Conservation (phyloP, 2,888 invertebrate genomes). For the Athalia circularis region DNA sequence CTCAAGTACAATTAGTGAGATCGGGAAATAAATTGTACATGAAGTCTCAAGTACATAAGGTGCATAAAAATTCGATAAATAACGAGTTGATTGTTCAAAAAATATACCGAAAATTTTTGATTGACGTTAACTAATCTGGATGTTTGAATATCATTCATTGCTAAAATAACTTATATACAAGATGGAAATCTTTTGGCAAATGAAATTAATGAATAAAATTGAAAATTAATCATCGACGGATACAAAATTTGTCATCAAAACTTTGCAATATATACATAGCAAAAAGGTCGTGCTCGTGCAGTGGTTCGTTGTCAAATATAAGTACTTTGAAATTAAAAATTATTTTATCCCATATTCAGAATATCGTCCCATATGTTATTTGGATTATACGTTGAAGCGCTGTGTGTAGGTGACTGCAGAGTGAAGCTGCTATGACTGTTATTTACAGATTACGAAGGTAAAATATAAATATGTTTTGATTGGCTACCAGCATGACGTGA, state of each 20-base stretch:
- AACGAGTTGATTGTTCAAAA: no score
- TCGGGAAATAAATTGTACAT: no score
- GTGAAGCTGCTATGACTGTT: background rate
- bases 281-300: background rate
- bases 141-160: background rate
- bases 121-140: background rate
- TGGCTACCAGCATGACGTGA: no score
- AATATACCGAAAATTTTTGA: no score
- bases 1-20: no score
- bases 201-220: background rate
- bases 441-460: no score
- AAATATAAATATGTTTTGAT: no score
- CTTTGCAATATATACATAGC: background rate
- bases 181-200: constrained; percentile 6
- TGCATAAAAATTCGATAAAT: no score
- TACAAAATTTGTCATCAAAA: background rate
- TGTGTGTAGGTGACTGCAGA: background rate
- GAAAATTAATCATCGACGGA: constrained; percentile 11
- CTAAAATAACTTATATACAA: background rate
- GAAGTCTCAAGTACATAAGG: no score
- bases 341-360: background rate
- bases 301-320: background rate
- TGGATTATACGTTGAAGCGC: background rate
- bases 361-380: constrained; percentile 17
- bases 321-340: constrained; percentile 1